A percentile compares a stretch with the other conserved stretches of the same genome.
Conservation (phyloP, 2,888 invertebrate genomes). For the Stomorhina lunata region DNA sequence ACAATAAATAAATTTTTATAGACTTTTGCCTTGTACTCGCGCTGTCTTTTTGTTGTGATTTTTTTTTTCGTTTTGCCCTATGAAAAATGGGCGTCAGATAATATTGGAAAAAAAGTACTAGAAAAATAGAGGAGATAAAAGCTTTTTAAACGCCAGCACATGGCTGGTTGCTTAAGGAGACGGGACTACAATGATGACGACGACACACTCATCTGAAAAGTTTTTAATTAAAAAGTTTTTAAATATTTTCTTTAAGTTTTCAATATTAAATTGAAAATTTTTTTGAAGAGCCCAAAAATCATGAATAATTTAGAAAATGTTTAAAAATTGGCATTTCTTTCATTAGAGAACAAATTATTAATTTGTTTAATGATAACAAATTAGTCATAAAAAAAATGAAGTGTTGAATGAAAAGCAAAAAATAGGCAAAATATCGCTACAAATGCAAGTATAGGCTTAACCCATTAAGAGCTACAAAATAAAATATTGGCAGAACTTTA, state of each 20-base stretch:
- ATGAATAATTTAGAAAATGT: not conserved
- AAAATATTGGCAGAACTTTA: too few species aligned
- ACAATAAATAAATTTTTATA: conserved; percentile 31
- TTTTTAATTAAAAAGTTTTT: not conserved
- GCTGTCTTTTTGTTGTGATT: conserved; percentile 23
- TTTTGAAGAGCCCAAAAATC: conserved; percentile 14
- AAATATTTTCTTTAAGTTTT: not conserved
- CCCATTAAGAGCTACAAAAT: not conserved
- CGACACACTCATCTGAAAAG: conserved; percentile 15
- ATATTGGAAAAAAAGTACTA: conserved; percentile 44
- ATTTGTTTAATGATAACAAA: conserved; percentile 15
- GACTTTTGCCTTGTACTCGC: conserved; percentile 24
- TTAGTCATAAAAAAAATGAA: conserved; percentile 38
- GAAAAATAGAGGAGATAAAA: conserved; percentile 55
- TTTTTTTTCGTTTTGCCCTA: conserved; percentile 43
- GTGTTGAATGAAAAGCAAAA: conserved; percentile 4
- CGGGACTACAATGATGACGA: too few species aligned
- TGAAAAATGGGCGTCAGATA: conserved; percentile 53
- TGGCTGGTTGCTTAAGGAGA: conserved; percentile 43
- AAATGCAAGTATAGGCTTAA: too few species aligned
- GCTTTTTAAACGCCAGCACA: conserved; percentile 27
- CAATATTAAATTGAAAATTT: too few species aligned
- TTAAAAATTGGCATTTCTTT: not conserved
- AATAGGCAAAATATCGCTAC: too few species aligned
- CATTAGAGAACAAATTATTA: conserved; percentile 10